These are phyloP conservation scores for Anomalospiza imberbis DNA, from an alignment of 2,797 vertebrate genomes.

Conservation along the genomic window DNA sequence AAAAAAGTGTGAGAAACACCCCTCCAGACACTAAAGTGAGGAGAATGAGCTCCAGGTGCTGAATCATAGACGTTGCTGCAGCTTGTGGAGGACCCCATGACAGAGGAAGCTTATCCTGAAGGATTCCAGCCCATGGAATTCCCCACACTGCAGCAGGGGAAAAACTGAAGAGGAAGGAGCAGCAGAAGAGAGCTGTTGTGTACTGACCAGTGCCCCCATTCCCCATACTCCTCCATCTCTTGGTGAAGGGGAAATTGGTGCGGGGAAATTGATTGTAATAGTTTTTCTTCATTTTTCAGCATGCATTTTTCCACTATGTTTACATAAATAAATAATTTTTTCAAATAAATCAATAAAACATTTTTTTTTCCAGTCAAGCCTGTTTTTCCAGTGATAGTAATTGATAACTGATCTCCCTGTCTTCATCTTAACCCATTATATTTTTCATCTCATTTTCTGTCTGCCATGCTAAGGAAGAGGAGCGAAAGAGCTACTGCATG, in stretches of 20 bases:
- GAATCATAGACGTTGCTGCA: background rate
- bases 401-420: background rate
- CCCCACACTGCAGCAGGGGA: background rate
- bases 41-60: background rate
- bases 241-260: background rate
- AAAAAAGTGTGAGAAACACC: background rate
- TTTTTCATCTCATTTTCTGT: background rate
- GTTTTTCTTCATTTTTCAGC: background rate
- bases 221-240: background rate
- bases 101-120: background rate
- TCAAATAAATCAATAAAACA: background rate
- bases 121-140: background rate
- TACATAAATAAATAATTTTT: background rate
- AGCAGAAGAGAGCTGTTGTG: background rate
- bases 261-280: background rate
- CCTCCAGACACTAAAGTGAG: background rate
- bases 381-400: background rate
- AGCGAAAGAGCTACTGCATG: background rate
- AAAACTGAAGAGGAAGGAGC: background rate
- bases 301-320: background rate
- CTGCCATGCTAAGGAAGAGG: background rate
- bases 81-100: background rate
- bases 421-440: background rate
- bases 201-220: accelerated
- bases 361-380: background rate